Evolutionary conservation across 2,113 vertebrate species (phyloP), one percentile per base, ranked within the genome.

Genomic region (Cyrtonyx montezumae): DNA sequence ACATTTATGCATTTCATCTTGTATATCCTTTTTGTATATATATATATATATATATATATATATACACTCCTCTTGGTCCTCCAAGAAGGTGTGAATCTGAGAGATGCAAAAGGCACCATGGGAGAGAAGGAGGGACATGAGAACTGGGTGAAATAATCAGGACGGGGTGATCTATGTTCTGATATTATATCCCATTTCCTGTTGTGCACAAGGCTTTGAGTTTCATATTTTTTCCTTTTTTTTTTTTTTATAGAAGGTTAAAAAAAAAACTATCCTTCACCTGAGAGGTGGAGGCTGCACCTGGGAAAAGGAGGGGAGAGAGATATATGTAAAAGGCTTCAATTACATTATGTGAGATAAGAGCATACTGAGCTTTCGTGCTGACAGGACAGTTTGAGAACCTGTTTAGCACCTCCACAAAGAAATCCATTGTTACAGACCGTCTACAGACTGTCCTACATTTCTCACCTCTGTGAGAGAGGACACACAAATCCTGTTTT

Each of bases 401-500:
- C n/a, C 53, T 86, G 14, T 56, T 62, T 30, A 62, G 9, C 37
- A 63, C 20, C 21, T 92, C 28, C 46, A 37, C 34, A 58, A 14
- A 65, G 11, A 74, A 63, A 43, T 55, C 21, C 16, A 23, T 49
- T 63, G 61, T 48, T 40, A 36, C 45, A 26, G 19, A 20, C 6
- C 32, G 1, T 70, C 81, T 81, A 53, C 67, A 87, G 67, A 53
- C 28, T 62, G 21, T 73, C 62, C 30, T 84, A 10, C 4, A 4
- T 7, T 86, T 11, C 14, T 14, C 4, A 14, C 0, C 0, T 40
- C 62, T 65, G 1, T 70, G 55, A 78, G 53, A 71, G 36, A 48
- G 30, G 8, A n/a, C 28, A 36, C 40, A 30, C 3, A 53, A 51
- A 75, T 18, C 21, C 7, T 59, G 3, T 0, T 25, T 81, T 92